Evolutionary conservation across 2,797 vertebrate species (phyloP).

Genomic region (Lindbergichthys nudifrons): DNA sequence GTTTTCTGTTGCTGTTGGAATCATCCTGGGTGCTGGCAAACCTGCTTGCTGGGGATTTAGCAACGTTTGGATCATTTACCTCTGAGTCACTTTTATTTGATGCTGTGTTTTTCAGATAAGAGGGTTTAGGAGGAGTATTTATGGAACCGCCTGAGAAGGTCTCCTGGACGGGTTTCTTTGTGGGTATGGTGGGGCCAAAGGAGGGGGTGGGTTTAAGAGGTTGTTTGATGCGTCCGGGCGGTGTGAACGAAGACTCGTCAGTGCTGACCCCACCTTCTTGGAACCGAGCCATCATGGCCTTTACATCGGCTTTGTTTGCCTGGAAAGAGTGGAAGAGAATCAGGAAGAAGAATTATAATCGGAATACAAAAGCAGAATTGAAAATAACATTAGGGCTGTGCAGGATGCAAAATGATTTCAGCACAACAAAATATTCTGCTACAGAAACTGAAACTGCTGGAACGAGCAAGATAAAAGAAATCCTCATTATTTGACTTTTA

Average conservation of each 20-base stretch:
- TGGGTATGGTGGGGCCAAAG: constrained; percentile 39
- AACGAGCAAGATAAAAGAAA: background rate
- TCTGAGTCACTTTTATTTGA: constrained; percentile 63
- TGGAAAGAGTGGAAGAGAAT: constrained; percentile 29
- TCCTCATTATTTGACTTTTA: background rate
- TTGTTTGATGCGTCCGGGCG: constrained; percentile 44
- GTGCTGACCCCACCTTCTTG: constrained; percentile 42
- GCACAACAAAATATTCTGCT: background rate
- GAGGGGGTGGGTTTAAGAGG: constrained; percentile 63
- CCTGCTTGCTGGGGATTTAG: constrained; percentile 55
- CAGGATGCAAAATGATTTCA: background rate
- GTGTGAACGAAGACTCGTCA: constrained; percentile 49
- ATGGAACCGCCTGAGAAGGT: constrained; percentile 52
- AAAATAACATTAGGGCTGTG: background rate
- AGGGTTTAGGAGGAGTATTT: constrained; percentile 51
- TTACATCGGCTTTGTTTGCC: constrained; percentile 75
- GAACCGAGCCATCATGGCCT: constrained; percentile 78
- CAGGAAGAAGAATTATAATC: background rate
- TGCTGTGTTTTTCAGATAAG: constrained; percentile 54
- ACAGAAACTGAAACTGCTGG: constrained; percentile 10
- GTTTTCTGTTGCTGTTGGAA: constrained; percentile 36
- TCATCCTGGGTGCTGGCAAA: constrained; percentile 61
- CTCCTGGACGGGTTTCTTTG: constrained; percentile 69
- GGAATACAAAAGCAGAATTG: constrained; percentile 2
- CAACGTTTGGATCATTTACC: constrained; percentile 39